phyloP scores from a whole-genome alignment of 2,797 vertebrate species.

The Diplodus puntazzo region DNA sequence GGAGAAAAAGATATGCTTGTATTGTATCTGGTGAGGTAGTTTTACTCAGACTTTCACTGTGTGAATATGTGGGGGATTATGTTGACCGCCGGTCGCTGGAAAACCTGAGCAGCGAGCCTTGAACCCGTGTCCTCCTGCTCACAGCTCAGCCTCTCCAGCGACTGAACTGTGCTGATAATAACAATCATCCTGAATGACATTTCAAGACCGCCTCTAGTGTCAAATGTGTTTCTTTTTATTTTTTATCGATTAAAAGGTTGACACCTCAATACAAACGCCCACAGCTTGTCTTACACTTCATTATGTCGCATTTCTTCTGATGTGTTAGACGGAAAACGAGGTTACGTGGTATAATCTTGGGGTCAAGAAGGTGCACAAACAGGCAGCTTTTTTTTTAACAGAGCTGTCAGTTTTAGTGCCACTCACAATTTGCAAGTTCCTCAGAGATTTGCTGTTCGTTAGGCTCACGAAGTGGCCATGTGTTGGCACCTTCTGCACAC shows the following conservation, averaged over 20 bases:
- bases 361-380: neutral
- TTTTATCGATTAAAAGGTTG: neutral
- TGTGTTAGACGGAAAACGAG: neutral
- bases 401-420: slow-evolving; percentile 21
- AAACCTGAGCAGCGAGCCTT: slow-evolving; percentile 5
- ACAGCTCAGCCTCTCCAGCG: neutral
- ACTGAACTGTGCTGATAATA: neutral
- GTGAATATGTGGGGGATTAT: neutral
- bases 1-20: too few species aligned
- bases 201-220: neutral
- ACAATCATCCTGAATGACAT: neutral
- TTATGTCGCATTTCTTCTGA: neutral
- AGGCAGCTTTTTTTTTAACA: neutral
- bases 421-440: slow-evolving; percentile 15
- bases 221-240: neutral
- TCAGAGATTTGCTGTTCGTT: slow-evolving; percentile 45
- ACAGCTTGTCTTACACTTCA: too few species aligned
- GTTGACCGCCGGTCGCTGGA: neutral
- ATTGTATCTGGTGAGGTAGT: neutral
- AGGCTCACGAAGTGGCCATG: slow-evolving; percentile 45
- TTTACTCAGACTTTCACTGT: neutral
- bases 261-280: neutral
- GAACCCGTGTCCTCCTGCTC: neutral
- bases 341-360: neutral
- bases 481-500: slow-evolving; percentile 51